Evolutionary conservation across 2,797 vertebrate genomes (phyloP).

Genomic region (Clarias fuscus): DNA sequence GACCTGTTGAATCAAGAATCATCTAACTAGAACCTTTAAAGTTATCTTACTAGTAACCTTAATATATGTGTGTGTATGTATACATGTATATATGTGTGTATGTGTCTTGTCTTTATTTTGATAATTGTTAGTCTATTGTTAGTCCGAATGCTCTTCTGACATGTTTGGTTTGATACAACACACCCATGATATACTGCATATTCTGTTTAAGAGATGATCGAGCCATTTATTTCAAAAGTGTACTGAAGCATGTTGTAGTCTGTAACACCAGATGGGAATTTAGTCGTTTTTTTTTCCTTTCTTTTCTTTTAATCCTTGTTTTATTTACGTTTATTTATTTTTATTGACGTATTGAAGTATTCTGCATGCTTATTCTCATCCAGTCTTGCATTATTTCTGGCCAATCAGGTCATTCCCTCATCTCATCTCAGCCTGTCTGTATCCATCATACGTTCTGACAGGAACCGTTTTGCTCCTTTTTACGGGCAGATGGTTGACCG

Average conservation of each 20-base stretch:
- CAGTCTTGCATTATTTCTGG: not conserved
- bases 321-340: not conserved
- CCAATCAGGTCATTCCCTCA: conserved; percentile 23
- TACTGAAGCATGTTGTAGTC: not conserved
- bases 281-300: not conserved
- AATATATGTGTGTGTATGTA: no score
- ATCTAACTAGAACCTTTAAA: no score
- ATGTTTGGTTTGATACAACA: not conserved
- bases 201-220: not conserved
- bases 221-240: not conserved
- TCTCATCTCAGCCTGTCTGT: conserved; percentile 33
- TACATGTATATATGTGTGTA: no score
- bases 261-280: no score
- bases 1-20: no score
- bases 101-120: not conserved
- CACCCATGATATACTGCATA: not conserved
- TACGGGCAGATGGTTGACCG: conserved; percentile 59
- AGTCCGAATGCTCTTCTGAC: not conserved
- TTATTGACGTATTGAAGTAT: not conserved
- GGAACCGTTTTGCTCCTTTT: conserved; percentile 56
- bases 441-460: conserved; percentile 57
- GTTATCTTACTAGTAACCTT: no score
- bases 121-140: not conserved
- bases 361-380: not conserved
- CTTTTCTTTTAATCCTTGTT: not conserved